These are phyloP conservation scores for Tenebrosternarchus preto DNA, from an alignment of 2,113 vertebrate genomes.

Conservation along the genomic window DNA sequence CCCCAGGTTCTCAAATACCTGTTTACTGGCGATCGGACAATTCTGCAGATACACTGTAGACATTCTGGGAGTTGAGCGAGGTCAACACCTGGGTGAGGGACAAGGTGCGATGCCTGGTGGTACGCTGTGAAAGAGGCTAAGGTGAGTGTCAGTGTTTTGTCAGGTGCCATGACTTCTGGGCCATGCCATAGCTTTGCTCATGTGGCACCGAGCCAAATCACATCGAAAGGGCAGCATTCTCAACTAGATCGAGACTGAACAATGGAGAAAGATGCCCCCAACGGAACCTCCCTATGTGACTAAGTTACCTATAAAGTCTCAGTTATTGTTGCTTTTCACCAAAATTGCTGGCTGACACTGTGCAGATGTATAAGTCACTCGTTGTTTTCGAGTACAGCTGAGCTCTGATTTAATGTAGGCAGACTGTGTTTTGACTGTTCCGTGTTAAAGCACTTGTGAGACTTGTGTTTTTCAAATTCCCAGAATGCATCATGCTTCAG, in stretches of 20 bases:
- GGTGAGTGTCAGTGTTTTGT: constrained; percentile 77
- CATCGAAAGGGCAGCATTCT: constrained; percentile 57
- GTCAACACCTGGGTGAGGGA: constrained; percentile 65
- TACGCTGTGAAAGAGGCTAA: constrained; percentile 70
- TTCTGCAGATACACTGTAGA: constrained; percentile 60
- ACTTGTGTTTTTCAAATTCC: constrained; percentile 3
- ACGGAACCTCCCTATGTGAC: constrained; percentile 55
- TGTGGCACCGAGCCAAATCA: constrained; percentile 68
- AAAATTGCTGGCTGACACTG: constrained; percentile 32
- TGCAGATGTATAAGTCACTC: constrained; percentile 17
- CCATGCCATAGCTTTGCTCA: constrained; percentile 67
- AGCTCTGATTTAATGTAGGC: constrained; percentile 7
- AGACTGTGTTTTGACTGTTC: constrained; percentile 26
- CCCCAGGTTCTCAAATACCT: constrained; percentile 46
- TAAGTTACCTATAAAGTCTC: constrained; percentile 45
- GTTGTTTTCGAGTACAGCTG: constrained; percentile 10
- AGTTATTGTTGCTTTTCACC: constrained; percentile 27
- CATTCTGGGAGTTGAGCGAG: constrained; percentile 67
- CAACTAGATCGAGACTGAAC: constrained; percentile 37
- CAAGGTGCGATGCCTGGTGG: constrained; percentile 66
- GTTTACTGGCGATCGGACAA: constrained; percentile 61
- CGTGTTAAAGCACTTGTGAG: background rate
- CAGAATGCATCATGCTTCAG: background rate
- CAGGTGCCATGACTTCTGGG: constrained; percentile 76
- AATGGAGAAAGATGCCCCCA: constrained; percentile 13